Percentiles rank a stretch among this genome's conserved stretches.
These are phyloP conservation scores for Rhabdornis inornatus DNA, from an alignment of 2,113 vertebrate genomes.

Conservation along the genomic window DNA sequence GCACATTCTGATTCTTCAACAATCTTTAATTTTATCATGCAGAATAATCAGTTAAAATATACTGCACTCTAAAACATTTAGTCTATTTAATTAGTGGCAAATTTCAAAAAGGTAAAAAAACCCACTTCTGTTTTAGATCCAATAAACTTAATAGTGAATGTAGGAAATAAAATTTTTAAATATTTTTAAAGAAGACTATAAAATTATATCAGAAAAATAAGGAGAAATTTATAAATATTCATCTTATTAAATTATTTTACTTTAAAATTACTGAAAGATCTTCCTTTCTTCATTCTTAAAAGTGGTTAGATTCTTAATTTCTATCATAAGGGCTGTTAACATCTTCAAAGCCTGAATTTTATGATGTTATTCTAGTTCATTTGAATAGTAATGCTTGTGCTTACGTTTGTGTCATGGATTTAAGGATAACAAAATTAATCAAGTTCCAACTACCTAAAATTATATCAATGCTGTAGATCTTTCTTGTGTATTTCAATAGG, in stretches of 20 bases:
- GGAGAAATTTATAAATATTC: background rate
- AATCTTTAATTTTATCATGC: background rate
- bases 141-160: background rate
- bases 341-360: background rate
- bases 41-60: background rate
- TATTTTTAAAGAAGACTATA: background rate
- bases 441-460: background rate
- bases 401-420: background rate
- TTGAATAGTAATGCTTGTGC: background rate
- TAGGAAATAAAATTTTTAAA: background rate
- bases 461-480: background rate
- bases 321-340: background rate
- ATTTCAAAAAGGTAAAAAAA: background rate
- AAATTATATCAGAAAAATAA: background rate
- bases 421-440: background rate
- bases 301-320: background rate
- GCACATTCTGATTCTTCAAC: background rate
- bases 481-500: background rate
- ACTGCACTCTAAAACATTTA: background rate
- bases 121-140: accelerated
- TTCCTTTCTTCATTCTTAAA: background rate
- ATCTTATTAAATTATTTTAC: background rate
- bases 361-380: background rate
- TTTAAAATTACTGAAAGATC: background rate
- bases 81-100: background rate